A percentile compares a stretch with the other conserved stretches of the same genome.
These are phyloP conservation scores for Drosophila setosimentum DNA, from an alignment of 2,888 invertebrate species.

Conservation along the genomic window DNA sequence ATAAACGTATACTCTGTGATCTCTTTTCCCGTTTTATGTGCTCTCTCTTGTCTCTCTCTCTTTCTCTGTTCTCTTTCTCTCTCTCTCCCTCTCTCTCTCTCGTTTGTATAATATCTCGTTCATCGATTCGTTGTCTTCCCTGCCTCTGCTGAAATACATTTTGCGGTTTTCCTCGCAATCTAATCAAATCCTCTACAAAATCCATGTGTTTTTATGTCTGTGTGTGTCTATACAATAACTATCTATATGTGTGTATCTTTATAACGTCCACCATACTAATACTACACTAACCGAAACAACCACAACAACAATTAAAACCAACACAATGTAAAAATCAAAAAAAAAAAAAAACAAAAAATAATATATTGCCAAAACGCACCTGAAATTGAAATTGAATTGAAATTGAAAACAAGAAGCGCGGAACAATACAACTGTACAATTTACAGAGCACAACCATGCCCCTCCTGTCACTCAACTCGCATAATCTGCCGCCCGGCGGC, in stretches of 20 bases:
- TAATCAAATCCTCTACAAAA: slow-evolving; percentile 23
- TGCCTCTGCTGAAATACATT: slow-evolving; percentile 29
- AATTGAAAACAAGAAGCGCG: slow-evolving; percentile 79
- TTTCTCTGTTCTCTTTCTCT: slow-evolving; percentile 39
- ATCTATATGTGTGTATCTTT: slow-evolving; percentile 60
- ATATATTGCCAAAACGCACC: slow-evolving; percentile 38
- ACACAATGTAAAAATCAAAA: slow-evolving; percentile 45
- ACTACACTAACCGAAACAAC: slow-evolving; percentile 28
- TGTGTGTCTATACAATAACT: slow-evolving; percentile 43
- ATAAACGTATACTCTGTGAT: slow-evolving; percentile 77
- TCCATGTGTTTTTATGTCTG: slow-evolving; percentile 46
- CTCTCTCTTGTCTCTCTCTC: slow-evolving; percentile 64
- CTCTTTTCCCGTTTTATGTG: slow-evolving; percentile 81
- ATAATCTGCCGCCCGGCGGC: slow-evolving; percentile 84
- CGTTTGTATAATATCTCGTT: slow-evolving; percentile 52
- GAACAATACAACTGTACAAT: slow-evolving; percentile 85
- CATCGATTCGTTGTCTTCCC: slow-evolving; percentile 42
- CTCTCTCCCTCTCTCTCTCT: slow-evolving; percentile 50
- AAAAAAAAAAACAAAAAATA: slow-evolving; percentile 17
- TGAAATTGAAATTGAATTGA: slow-evolving; percentile 38
- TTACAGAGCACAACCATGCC: slow-evolving; percentile 90
- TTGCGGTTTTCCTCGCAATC: slow-evolving; percentile 36
- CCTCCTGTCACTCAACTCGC: slow-evolving; percentile 86
- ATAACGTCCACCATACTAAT: slow-evolving; percentile 28
- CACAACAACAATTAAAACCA: slow-evolving; percentile 27